Evolutionary conservation across 2,113 vertebrate species (phyloP).

Genomic region (Podilymbus podiceps): DNA sequence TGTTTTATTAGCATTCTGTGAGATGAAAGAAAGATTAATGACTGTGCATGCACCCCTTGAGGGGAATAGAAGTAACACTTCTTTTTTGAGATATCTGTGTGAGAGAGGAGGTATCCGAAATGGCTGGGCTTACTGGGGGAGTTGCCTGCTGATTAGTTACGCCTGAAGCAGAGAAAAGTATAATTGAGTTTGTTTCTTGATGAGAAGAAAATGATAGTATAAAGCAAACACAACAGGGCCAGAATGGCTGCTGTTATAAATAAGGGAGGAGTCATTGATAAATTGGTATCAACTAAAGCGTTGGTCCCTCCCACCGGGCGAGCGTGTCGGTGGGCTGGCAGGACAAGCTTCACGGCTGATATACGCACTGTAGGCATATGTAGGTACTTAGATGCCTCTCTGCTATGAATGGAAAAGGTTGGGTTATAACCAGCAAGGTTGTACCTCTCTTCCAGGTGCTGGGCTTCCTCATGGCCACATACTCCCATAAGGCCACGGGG

Average conservation of each 20-base stretch:
- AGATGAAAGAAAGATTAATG: conserved; percentile 65
- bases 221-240: not conserved
- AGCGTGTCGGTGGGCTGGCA: not conserved
- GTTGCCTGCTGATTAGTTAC: not conserved
- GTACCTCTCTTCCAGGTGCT: not conserved
- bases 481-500: not conserved
- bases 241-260: not conserved
- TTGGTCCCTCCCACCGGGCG: rapidly evolving
- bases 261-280: rapidly evolving
- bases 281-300: not conserved
- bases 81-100: not conserved
- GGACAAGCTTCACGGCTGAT: rapidly evolving
- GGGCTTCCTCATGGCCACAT: not conserved
- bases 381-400: rapidly evolving
- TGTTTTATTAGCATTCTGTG: conserved; percentile 51
- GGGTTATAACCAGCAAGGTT: not conserved
- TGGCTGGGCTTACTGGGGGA: conserved; percentile 13
- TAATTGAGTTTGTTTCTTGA: conserved; percentile 55
- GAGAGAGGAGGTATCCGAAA: not conserved
- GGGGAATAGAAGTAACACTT: conserved; percentile 1
- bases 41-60: conserved; percentile 13
- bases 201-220: not conserved
- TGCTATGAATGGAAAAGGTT: not conserved
- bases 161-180: conserved; percentile 16
- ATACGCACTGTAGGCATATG: rapidly evolving